These are phyloP conservation scores for Gobio gobio DNA, from an alignment of 2,113 vertebrate species.

Conservation along the genomic window DNA sequence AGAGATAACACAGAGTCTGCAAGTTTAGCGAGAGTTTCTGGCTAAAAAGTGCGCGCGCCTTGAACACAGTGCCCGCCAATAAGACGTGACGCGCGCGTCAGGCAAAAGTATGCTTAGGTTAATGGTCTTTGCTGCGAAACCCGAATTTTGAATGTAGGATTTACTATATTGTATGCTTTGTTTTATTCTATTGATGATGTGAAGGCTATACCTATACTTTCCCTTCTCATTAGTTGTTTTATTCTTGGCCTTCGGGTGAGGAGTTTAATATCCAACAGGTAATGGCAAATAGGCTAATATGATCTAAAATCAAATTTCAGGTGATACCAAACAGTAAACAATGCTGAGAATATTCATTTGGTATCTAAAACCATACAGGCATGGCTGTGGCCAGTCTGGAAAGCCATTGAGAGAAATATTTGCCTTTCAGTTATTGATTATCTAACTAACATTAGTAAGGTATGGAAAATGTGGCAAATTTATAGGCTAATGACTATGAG, in stretches of 20 bases:
- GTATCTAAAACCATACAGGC: neutral
- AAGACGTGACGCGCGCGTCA: constrained; percentile 14
- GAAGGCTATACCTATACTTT: neutral
- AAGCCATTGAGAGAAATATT: neutral
- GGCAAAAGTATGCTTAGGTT: neutral
- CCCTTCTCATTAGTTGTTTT: neutral
- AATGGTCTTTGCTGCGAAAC: neutral
- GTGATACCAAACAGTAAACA: constrained; percentile 13
- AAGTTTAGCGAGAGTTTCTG: constrained; percentile 57
- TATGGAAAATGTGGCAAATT: neutral
- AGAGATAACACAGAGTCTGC: constrained; percentile 84
- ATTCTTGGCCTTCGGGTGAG: neutral
- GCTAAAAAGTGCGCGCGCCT: constrained; percentile 30
- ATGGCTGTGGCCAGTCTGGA: neutral
- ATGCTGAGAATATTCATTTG: neutral
- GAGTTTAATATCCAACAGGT: neutral
- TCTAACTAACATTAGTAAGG: neutral
- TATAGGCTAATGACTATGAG: neutral
- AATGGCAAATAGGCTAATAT: neutral
- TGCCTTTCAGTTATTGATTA: neutral
- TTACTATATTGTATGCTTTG: neutral
- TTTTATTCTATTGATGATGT: neutral
- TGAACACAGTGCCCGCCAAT: constrained; percentile 45
- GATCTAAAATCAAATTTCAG: neutral
- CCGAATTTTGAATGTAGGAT: neutral